Evolutionary conservation across 2,888 invertebrate species (phyloP), one percentile per base, ranked within the genome.

Genomic region (Dorcus hopei): DNA sequence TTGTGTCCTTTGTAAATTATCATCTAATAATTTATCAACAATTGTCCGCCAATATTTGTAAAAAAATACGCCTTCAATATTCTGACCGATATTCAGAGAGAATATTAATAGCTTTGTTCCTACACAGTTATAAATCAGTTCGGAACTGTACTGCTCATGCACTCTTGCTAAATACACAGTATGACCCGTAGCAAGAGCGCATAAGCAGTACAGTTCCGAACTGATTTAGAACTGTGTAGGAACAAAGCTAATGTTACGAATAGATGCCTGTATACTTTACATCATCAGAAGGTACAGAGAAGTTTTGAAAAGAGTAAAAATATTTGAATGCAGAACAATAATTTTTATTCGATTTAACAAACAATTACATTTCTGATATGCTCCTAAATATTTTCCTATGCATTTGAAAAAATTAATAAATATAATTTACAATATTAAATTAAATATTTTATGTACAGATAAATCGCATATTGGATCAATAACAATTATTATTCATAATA

Each of bases 341-440:
- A 72, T 68, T 74, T 72, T 73, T 72, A 70, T 72, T 67, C 64
- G 68, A 68, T 68, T 72, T 72, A 74, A 74, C 74, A 74, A 74
- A 73, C 73, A 72, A 70, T 72, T 74, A 74, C 73, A 74, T 67
- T 65, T 69, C 64, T 74, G 74, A 73, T 74, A 74, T 74, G 73
- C 26, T 33, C 73, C 71, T 72, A 73, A 61, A 62, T 19, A 19
- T 19, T 19, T 19, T 19, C 19, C 3, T 19, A 19, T 66, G 64
- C 65, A 66, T 61, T 14, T 62, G 65, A 63, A 64, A 66, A 59
- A 53, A 63, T 63, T 58, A 58, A 53, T 54, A 59, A 50, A 61
- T 39, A 52, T 54, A 57, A 61, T 54, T 57, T 59, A 39, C 39
- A 50, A 52, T 58, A 48, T 43, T 47, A 19, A 45, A 45, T 45